Conservation (phyloP, 2,113 vertebrate genomes). For the Hyperopisus bebe region DNA sequence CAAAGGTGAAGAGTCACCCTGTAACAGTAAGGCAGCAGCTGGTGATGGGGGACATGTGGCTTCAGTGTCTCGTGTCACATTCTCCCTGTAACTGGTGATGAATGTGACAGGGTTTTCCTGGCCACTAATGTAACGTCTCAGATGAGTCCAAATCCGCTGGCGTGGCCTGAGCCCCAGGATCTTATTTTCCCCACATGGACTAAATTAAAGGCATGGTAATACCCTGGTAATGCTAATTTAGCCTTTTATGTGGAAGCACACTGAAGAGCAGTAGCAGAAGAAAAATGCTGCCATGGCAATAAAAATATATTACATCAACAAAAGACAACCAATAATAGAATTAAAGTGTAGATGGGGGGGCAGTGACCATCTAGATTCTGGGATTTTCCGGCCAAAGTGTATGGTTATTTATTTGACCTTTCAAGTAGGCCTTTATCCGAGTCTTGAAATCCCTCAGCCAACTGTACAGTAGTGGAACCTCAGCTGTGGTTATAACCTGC, state of each 20-base stretch:
- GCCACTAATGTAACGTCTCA: not conserved
- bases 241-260: not conserved
- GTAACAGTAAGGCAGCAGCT: not conserved
- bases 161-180: not conserved
- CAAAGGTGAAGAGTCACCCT: not conserved
- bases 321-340: not conserved
- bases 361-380: not conserved
- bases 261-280: not conserved
- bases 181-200: not conserved
- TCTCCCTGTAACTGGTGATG: not conserved
- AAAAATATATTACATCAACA: not conserved
- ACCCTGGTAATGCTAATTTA: not conserved
- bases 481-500: not conserved
- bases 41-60: not conserved
- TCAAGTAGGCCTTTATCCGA: not conserved
- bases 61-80: not conserved
- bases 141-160: not conserved
- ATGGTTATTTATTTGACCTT: not conserved
- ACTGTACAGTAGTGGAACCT: not conserved
- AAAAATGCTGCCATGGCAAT: not conserved
- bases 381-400: not conserved
- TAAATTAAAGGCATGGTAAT: not conserved
- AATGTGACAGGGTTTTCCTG: constrained; percentile 1
- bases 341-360: not conserved
- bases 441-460: not conserved